Conservation (phyloP, 2,113 vertebrate species). For the Zosterops hypoxanthus region DNA sequence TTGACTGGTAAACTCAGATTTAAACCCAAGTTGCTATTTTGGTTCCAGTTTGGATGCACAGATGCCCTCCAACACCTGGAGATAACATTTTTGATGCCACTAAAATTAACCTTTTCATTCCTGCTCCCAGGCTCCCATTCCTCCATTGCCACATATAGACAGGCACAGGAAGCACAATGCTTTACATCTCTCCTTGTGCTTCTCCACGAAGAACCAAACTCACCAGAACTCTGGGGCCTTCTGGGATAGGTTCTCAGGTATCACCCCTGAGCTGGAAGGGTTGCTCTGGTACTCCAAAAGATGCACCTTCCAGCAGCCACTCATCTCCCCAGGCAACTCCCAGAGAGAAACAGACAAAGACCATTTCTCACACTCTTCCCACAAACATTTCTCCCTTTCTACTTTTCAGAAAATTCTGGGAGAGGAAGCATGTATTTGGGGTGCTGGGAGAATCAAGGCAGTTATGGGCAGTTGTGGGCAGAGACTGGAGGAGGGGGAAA, state of each 20-base stretch:
- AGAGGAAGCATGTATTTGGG: background rate
- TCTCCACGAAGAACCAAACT: background rate
- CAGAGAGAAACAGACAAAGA: background rate
- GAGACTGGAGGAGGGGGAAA: background rate
- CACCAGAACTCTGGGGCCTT: background rate
- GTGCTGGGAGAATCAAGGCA: background rate
- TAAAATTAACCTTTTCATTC: background rate
- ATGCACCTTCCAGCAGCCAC: background rate
- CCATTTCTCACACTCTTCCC: accelerated
- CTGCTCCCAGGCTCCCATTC: background rate
- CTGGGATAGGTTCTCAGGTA: background rate
- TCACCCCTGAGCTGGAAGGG: background rate
- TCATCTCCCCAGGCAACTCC: background rate
- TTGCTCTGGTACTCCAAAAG: background rate
- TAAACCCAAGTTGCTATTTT: background rate
- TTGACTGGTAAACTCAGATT: background rate
- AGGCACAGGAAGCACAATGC: background rate
- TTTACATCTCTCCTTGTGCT: background rate
- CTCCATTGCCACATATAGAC: background rate
- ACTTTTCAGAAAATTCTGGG: background rate
- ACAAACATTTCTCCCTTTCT: background rate
- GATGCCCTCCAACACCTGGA: background rate
- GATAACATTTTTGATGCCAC: background rate
- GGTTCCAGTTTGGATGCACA: background rate
- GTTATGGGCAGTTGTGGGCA: background rate